Evolutionary conservation across 2,113 vertebrate species (phyloP), one percentile per base, ranked within the genome.

Genomic region (Epinephelus moara): DNA sequence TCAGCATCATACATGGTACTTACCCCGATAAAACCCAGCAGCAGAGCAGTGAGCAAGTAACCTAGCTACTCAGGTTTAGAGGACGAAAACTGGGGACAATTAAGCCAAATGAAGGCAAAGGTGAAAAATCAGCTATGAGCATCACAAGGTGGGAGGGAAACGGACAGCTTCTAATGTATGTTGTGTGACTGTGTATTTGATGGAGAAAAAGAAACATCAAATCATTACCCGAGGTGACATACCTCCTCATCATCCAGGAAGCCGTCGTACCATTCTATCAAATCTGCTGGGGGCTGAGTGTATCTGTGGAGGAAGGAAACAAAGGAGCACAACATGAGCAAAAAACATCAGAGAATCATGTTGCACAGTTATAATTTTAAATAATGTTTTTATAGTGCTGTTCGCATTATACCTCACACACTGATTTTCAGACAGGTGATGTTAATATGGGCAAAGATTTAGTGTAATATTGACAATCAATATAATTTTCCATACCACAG

Each of bases 231-330:
- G 97, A 86, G 94, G 52, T 80, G 97, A 99, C 98, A 99, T 99
- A 99, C 98, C 98, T 99, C 98, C 96, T 99, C 98, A 95, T 99
- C 98, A 97, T 99, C 98, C 96, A 99, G 96, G 94, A 99, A 99
- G 82, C 96, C 96, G 89, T 99, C 98, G 96, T 97, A 99, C 98
- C 98, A 99, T 85, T 99, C 98, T 93, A 98, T 95, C 21, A 99
- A 95, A 92, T 99, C 98, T 93, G 97, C 93, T 89, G 98, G 98
- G 70, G 98, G 98, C 25, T 99, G 98, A 90, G 98, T 99, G 91
- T 99, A 99, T 94, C 98, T 99, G 93, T 11, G 92, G 90, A 2
- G 74, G 11, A 83, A 55, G 9, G 70, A 83, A 68, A 50, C 13
- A 64, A 15, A 37, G 47, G 49, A 78, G 14, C 13, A 66, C n/a